Evolutionary conservation across 2,888 invertebrate genomes (phyloP), one percentile per base, ranked within the genome.

Genomic region (Sarcophaga subvicina): DNA sequence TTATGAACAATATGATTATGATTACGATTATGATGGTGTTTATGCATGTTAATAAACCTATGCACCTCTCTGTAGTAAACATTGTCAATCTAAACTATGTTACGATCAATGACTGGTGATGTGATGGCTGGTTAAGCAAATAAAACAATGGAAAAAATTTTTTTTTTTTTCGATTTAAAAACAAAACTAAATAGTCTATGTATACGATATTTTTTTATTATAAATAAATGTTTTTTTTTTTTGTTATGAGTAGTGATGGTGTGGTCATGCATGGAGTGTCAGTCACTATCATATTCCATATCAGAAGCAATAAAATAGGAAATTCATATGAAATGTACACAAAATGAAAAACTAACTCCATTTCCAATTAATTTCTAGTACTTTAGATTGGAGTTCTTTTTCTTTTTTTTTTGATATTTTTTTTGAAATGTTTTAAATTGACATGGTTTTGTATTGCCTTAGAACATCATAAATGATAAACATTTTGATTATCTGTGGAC

Each of bases 311-410:
- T 76, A 66, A 54, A 49, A 76, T 77, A 49, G 12, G 2, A 12
- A 54, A 54, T 54, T 54, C 54, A 54, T 54, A 14, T 54, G 54
- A 54, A 54, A 54, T 17, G 54, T 54, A 54, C 54, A 17, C 17
- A 54, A 62, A 62, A 62, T 10, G 20, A 22, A 4, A 20, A 22
- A 62, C 20, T 54, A 64, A 22, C 63, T 54, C 20, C 22, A 67
- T 49, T 78, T 71, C 47, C 76, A 76, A 82, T 82, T 71, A 82
- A 71, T n/a, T 62, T 62, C 62, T 62, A 11, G 22, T 62, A 20
- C 37, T 37, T 37, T 37, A 37, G 37, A 37, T 37, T 37, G 8
- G 37, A 37, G 37, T 37, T 37, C 2, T 37, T 8, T 37, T 2
- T 1, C 8, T 37, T 37, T 37, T 37, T 37, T 37, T 37, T 37